Percentiles rank a stretch among this genome's conserved stretches.
Evolutionary conservation across 2,797 vertebrate species (phyloP).

Genomic region (Glyptemys insculpta): DNA sequence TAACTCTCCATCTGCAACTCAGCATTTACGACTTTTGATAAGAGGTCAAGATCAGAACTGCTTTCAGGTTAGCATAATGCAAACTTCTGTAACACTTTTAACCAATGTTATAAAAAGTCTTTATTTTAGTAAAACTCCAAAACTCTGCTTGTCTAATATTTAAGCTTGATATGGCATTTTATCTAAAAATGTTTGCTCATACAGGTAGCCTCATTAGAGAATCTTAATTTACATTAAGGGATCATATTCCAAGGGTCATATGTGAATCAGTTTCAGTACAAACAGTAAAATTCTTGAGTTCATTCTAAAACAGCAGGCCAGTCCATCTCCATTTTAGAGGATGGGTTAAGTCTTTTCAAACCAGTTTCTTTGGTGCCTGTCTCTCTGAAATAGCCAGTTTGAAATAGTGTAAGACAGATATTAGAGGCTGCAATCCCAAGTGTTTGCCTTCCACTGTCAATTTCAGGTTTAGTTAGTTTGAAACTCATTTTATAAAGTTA

Average conservation of each 20-base stretch:
- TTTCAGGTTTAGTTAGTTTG: background rate
- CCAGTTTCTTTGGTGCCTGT: background rate
- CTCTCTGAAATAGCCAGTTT: background rate
- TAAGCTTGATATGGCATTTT: background rate
- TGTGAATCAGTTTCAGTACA: background rate
- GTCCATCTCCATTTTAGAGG: background rate
- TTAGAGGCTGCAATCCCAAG: background rate
- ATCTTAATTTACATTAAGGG: background rate
- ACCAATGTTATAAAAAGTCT: background rate
- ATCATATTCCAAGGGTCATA: background rate
- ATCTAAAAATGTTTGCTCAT: background rate
- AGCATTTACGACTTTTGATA: slow-evolving; percentile 92
- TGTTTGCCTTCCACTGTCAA: background rate
- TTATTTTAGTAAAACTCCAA: background rate
- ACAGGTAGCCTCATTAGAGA: background rate
- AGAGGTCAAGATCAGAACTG: slow-evolving; percentile 97
- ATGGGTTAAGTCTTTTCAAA: background rate
- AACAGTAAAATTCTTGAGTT: background rate
- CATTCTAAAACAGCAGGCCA: background rate
- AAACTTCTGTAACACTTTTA: background rate
- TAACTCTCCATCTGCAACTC: slow-evolving; percentile 85
- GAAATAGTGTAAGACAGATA: background rate
- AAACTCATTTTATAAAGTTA: background rate
- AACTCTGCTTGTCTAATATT: background rate
- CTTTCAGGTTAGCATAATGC: slow-evolving; percentile 89